A percentile compares a stretch with the other conserved stretches of the same genome.
phyloP scores from a whole-genome alignment of 2,888 invertebrate genomes.

The Craniophora ligustri region DNA sequence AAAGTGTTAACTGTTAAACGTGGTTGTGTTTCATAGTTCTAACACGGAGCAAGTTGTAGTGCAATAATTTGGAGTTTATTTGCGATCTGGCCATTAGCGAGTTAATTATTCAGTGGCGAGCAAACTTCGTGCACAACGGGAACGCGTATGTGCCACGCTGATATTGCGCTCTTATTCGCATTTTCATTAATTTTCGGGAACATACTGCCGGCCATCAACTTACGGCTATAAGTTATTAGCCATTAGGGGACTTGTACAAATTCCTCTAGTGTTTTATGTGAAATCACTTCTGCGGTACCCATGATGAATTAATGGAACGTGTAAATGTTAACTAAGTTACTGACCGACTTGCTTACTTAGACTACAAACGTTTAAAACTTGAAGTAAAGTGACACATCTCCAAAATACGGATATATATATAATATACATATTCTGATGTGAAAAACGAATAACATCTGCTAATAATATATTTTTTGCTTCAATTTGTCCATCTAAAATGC shows the following conservation, averaged over 20 bases:
- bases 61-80: constrained; percentile 85
- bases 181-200: constrained; percentile 48
- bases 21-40: constrained; percentile 64
- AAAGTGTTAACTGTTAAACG: constrained; percentile 45
- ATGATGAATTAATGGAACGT: no score
- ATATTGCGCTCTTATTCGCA: constrained; percentile 53
- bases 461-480: no score
- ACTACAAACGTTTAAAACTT: no score
- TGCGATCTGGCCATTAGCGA: constrained; percentile 82
- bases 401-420: no score
- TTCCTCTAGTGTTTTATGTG: constrained; percentile 5
- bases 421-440: no score
- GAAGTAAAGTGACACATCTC: no score
- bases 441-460: no score
- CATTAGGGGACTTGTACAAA: constrained; percentile 36
- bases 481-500: no score
- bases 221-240: constrained; percentile 24
- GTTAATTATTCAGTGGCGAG: constrained; percentile 81
- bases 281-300: background rate
- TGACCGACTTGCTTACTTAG: no score
- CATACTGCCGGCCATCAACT: constrained; percentile 27
- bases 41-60: constrained; percentile 69
- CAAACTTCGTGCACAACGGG: constrained; percentile 61
- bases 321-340: no score
- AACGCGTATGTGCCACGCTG: constrained; percentile 56